Base-by-base conservation (phyloP, 2,888 invertebrate species). In the Volucella zonaria region DNA sequence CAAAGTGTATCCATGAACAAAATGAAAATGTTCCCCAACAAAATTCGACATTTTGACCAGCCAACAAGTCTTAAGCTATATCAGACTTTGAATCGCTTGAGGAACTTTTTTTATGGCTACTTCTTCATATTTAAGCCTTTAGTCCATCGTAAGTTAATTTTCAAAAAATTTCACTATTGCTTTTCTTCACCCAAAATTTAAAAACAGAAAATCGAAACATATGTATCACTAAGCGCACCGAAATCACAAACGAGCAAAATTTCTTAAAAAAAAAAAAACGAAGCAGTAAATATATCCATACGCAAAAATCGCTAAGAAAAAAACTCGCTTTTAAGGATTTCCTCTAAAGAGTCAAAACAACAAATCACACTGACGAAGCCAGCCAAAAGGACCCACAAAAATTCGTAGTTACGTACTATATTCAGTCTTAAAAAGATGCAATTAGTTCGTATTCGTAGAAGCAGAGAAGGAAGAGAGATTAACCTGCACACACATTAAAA, bases 381-480 rank as follows among this genome's bases (percentile, higher is more conserved):
- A 74, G 74, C 52, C 73, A 15, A 31, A 74, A 74, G 62, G 74
- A 74, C 62, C 74, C 64, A 59, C 61, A 38, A 23, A 12, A n/a
- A 51, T 31, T 31, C 31, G 6, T 31, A 31, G 31, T 31, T 31
- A 31, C 31, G 31, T 49, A 68, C 3, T 78, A 64, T n/a, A 51
- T 38, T 45, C 42, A 47, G 47, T 38, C 31, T 74, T 68, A 74
- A 31, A 64, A 83, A 62, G 81, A 81, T 81, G 85, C 86, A 78
- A 78, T 82, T 73, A 82, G 85, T 87, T 87, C 86, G 70, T 87
- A 87, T 87, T 87, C 86, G 70, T 87, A 87, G 87, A 87, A 86
- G 79, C 82, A 68, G 76, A 82, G 74, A 87, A 80, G 82, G 77
- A 82, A 76, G 68, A 82, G 61, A 74, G 75, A 77, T 62, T 74